Percentiles rank a stretch among this genome's conserved stretches.
Conservation (phyloP, 1,140 invertebrate genomes). For the Pseudomyrmex cubaensis region DNA sequence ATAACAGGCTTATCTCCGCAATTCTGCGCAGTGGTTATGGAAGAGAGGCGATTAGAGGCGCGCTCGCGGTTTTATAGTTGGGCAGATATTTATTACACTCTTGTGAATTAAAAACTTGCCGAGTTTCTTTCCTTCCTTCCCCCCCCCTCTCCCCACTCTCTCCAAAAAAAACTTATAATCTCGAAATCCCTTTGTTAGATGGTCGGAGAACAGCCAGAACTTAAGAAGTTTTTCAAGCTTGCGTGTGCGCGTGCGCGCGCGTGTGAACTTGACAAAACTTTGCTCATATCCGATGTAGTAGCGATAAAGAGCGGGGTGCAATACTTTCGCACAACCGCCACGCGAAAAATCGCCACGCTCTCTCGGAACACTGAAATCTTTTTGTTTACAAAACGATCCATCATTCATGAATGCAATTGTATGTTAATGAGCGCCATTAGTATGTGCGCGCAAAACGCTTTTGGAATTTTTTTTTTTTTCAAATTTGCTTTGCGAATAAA, state of each 20-base stretch:
- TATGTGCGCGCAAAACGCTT: not conserved
- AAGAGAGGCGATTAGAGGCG: conserved; percentile 31
- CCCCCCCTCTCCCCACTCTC: too few relatives aligned
- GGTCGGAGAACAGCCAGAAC: conserved; percentile 26
- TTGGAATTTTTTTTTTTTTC: not conserved
- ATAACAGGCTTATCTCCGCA: conserved; percentile 18
- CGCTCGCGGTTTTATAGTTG: conserved; percentile 33
- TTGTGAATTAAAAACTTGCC: conserved; percentile 58
- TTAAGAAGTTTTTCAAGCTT: conserved; percentile 61
- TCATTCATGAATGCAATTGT: conserved; percentile 8
- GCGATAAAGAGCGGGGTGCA: conserved; percentile 46
- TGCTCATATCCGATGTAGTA: conserved; percentile 62
- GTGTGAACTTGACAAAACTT: conserved; percentile 52
- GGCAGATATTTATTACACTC: conserved; percentile 62
- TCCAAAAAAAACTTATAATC: conserved; percentile 62
- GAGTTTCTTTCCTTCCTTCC: not conserved
- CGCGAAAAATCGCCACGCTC: conserved; percentile 50
- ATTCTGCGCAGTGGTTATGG: not conserved
- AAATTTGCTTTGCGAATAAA: conserved; percentile 9
- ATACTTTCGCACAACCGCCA: conserved; percentile 44
- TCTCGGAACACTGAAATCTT: conserved; percentile 9
- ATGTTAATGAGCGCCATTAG: conserved; percentile 4
- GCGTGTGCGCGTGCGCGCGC: too few relatives aligned
- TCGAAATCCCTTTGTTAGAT: conserved; percentile 51
- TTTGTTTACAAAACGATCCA: conserved; percentile 11